Evolutionary conservation across 2,113 vertebrate genomes (phyloP).

Genomic region (Tapirus terrestris): DNA sequence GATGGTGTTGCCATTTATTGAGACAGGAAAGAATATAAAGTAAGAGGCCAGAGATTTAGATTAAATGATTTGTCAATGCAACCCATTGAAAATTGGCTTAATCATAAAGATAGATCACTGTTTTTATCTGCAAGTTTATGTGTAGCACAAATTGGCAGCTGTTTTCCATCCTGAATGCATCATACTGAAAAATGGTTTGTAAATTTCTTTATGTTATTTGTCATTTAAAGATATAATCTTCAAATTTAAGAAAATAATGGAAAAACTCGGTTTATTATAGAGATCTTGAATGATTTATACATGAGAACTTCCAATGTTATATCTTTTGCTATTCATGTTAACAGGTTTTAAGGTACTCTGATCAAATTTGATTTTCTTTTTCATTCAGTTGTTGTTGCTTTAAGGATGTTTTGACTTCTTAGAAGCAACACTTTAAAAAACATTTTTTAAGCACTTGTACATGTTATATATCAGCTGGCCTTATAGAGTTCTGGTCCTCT

Average conservation of each 20-base stretch:
- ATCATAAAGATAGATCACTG: not conserved
- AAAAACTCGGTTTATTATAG: not conserved
- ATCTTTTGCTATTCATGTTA: not conserved
- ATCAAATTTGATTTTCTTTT: not conserved
- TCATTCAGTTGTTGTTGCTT: not conserved
- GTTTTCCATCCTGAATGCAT: not conserved
- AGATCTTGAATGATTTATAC: not conserved
- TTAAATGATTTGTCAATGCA: not conserved
- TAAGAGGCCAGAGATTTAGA: not conserved
- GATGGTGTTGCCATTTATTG: not conserved
- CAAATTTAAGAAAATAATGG: not conserved
- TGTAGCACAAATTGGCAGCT: not conserved
- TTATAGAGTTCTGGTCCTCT: not conserved
- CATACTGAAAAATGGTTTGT: not conserved
- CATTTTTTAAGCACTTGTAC: not conserved
- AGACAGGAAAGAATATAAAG: not conserved
- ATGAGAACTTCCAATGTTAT: not conserved
- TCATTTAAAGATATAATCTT: not conserved
- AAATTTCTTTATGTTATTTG: not conserved
- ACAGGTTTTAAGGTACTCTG: not conserved
- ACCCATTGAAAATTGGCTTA: not conserved
- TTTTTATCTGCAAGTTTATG: not conserved
- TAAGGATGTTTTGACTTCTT: constrained; percentile 8
- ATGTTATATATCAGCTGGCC: not conserved
- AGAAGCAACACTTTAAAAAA: not conserved